Conservation (phyloP, 2,888 invertebrate genomes). For the Drosophila lacicola region DNA sequence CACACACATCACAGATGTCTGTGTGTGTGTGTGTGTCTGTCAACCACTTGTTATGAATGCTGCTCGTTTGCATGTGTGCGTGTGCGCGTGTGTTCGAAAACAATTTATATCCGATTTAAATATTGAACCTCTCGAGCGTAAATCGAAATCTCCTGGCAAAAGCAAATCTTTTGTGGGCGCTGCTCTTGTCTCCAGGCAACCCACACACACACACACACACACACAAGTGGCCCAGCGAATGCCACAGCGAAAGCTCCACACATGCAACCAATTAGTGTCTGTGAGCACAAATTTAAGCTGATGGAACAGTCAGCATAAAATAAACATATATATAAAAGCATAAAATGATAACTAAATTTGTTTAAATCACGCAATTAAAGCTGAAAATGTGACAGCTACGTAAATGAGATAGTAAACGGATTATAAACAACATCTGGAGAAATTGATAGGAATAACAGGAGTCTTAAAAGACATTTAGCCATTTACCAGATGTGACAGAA, state of each 20-base stretch:
- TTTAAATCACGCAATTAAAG: no score
- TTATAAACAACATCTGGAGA: neutral
- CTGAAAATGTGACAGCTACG: neutral
- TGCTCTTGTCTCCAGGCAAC: slow-evolving; percentile 2
- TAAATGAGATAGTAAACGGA: slow-evolving; percentile 1
- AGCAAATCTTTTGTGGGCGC: slow-evolving; percentile 37
- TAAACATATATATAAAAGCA: neutral
- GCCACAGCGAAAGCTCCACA: slow-evolving; percentile 5
- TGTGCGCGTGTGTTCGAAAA: slow-evolving; percentile 36
- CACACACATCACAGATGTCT: slow-evolving; percentile 49
- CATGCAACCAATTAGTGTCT: slow-evolving; percentile 44
- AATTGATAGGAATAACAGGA: no score
- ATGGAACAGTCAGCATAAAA: neutral
- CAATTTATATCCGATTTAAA: slow-evolving; percentile 80
- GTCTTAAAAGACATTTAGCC: no score
- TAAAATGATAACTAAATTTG: neutral
- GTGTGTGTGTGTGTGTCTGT: slow-evolving; percentile 33
- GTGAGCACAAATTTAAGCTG: slow-evolving; percentile 15
- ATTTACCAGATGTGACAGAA: no score
- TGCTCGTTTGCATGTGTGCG: slow-evolving; percentile 12
- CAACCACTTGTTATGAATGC: slow-evolving; percentile 74
- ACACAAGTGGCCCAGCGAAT: neutral
- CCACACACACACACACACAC: neutral
- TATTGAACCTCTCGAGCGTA: slow-evolving; percentile 72
- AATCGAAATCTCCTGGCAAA: slow-evolving; percentile 53